phyloP scores from a whole-genome alignment of 2,797 vertebrate genomes.

The Echeneis naucrates region DNA sequence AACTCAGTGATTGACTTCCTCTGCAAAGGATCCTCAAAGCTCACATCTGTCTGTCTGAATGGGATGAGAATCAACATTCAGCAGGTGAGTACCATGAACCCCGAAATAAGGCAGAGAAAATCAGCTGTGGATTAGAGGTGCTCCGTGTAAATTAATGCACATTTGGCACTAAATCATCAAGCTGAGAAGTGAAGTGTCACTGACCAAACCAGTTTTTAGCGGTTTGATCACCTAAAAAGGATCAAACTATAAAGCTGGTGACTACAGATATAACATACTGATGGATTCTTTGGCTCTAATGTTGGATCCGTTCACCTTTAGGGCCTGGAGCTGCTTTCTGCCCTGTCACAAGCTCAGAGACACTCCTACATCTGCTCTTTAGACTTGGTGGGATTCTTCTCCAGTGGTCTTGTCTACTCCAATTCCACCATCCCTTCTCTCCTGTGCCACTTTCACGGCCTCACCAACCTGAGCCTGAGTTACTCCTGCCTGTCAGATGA shows the following conservation, averaged over 20 bases:
- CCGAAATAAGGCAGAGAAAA: neutral
- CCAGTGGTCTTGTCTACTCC: conserved; percentile 60
- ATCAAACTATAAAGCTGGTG: neutral
- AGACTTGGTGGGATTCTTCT: conserved; percentile 82
- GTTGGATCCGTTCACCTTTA: conserved; percentile 49
- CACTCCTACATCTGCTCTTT: conserved; percentile 59
- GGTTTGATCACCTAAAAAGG: neutral
- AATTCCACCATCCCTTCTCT: conserved; percentile 59
- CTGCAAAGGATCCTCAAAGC: conserved; percentile 63
- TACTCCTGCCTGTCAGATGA: conserved; percentile 84
- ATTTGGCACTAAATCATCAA: neutral
- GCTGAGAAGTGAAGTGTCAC: too few species aligned
- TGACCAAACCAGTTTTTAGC: too few species aligned
- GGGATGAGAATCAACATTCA: conserved; percentile 69
- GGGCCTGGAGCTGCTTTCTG: conserved; percentile 78
- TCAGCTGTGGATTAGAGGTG: neutral
- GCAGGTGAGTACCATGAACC: conserved; percentile 31
- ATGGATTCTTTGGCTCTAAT: neutral
- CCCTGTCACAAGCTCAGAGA: conserved; percentile 60
- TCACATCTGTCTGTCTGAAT: conserved; percentile 76
- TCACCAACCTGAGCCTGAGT: conserved; percentile 76
- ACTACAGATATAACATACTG: neutral
- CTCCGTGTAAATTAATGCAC: neutral
- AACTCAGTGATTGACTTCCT: conserved; percentile 76
- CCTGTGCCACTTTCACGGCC: conserved; percentile 68